Conservation (phyloP, 1,140 invertebrate genomes). For the Drosophila cardini region DNA sequence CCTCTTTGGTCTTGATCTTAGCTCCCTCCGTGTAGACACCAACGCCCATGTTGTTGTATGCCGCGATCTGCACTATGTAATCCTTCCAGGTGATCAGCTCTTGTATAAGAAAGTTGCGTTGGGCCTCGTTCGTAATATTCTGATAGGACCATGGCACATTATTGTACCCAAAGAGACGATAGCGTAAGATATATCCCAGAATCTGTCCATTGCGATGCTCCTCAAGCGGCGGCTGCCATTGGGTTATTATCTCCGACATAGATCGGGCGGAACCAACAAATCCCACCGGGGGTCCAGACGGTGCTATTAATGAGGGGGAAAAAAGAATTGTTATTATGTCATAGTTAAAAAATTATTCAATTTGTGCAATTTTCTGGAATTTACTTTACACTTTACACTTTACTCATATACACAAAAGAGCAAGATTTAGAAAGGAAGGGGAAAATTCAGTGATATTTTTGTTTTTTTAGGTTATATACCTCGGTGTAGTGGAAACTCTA, state of each 20-base stretch:
- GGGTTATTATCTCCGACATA: constrained; percentile 97
- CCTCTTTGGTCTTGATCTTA: constrained; percentile 97
- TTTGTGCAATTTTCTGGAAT: neutral
- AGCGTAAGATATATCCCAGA: constrained; percentile 96
- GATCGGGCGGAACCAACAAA: constrained; percentile 96
- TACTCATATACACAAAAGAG: neutral
- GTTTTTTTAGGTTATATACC: constrained; percentile 60
- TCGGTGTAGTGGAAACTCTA: constrained; percentile 84
- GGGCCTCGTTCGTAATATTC: constrained; percentile 97
- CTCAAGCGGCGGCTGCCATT: constrained; percentile 97
- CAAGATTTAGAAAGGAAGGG: neutral
- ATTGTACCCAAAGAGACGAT: constrained; percentile 95
- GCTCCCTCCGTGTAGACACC: constrained; percentile 96
- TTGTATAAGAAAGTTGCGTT: constrained; percentile 95
- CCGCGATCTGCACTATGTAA: constrained; percentile 98
- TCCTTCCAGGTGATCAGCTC: constrained; percentile 99
- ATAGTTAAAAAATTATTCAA: neutral
- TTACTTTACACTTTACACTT: constrained; percentile 6
- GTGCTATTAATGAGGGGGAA: constrained; percentile 86
- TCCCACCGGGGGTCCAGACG: constrained; percentile 94
- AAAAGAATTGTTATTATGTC: constrained; percentile 8
- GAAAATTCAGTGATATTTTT: neutral
- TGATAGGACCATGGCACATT: constrained; percentile 94
- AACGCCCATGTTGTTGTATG: constrained; percentile 98
- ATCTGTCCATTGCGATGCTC: constrained; percentile 98